phyloP scores from a whole-genome alignment of 1,140 invertebrate genomes.

The Elysia chlorotica region DNA sequence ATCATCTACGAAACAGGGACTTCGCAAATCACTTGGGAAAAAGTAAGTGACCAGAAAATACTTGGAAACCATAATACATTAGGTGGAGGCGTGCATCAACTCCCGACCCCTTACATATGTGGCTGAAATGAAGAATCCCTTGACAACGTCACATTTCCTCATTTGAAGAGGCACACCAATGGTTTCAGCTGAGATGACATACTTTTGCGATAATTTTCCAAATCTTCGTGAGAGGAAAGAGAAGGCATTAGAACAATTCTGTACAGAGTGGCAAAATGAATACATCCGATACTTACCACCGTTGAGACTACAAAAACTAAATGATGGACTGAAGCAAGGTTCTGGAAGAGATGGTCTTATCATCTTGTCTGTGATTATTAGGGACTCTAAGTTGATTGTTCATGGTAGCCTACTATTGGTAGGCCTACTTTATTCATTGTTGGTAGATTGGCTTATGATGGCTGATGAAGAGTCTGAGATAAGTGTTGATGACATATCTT shows the following conservation, averaged over 20 bases:
- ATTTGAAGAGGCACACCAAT: background rate
- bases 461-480: background rate
- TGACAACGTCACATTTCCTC: conserved; percentile 10
- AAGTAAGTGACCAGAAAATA: background rate
- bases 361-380: no score
- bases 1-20: background rate
- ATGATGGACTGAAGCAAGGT: background rate
- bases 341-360: background rate
- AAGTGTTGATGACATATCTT: no score
- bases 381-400: no score
- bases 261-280: background rate
- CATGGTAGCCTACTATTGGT: background rate
- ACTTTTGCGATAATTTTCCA: background rate
- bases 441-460: background rate
- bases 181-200: background rate
- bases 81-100: conserved; percentile 5
- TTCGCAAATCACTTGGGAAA: background rate
- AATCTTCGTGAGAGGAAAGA: background rate
- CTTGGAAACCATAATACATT: background rate
- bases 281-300: conserved; percentile 1
- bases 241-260: conserved; percentile 1
- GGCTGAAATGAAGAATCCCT: background rate
- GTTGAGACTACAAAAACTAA: background rate
- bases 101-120: background rate
- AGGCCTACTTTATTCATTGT: background rate